Percentiles rank a stretch among this genome's conserved stretches.
These are phyloP conservation scores for Haliaeetus leucogaster DNA, from an alignment of 2,113 vertebrate genomes.

Conservation along the genomic window DNA sequence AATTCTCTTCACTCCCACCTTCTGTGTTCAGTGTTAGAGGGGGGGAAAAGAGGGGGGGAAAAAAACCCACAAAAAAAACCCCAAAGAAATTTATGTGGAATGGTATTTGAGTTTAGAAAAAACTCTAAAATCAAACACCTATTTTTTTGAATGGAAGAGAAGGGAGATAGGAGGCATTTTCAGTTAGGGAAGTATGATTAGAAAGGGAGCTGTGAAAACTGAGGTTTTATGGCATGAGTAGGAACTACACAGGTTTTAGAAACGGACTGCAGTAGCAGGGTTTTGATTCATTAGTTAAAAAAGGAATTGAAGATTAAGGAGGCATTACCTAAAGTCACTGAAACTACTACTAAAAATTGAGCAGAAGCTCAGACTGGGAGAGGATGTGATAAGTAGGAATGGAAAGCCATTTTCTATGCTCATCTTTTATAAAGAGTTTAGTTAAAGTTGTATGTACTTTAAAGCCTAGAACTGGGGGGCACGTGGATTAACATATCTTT, in stretches of 20 bases:
- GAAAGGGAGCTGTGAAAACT: neutral
- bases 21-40: neutral
- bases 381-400: neutral
- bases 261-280: neutral
- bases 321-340: neutral
- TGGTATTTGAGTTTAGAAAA: neutral
- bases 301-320: neutral
- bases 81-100: neutral
- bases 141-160: neutral
- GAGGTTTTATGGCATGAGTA: neutral
- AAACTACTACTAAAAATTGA: neutral
- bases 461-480: neutral
- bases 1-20: neutral
- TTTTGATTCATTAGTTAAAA: neutral
- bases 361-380: neutral
- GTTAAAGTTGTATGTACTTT: neutral
- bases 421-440: neutral
- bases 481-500: neutral
- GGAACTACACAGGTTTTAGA: neutral
- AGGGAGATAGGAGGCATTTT: neutral
- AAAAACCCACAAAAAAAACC: rapidly evolving
- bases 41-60: neutral
- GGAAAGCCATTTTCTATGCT: neutral
- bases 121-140: neutral
- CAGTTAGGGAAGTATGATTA: neutral